A percentile compares a stretch with the other conserved stretches of the same genome.
phyloP scores from a whole-genome alignment of 2,888 invertebrate genomes.

The Latrodectus elegans region DNA sequence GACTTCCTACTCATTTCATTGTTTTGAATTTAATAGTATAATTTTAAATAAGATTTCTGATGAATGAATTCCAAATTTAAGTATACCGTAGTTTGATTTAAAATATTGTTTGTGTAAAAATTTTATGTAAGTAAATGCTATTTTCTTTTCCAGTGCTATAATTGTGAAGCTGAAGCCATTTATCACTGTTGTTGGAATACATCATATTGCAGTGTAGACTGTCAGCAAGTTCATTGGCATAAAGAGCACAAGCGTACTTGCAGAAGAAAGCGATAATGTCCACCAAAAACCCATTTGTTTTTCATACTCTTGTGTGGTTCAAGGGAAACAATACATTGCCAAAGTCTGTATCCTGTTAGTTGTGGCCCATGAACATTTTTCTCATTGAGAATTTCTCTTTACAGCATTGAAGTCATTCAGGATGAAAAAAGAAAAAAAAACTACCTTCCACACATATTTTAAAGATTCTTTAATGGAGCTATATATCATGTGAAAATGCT shows the following conservation, averaged over 20 bases:
- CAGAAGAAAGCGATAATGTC: constrained; percentile 78
- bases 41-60: no score
- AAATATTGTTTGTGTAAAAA: no score
- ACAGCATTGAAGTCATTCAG: no score
- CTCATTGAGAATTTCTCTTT: no score
- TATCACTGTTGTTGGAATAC: constrained; percentile 94
- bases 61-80: no score
- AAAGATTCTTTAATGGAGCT: not conserved
- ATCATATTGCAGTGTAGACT: constrained; percentile 87
- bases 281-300: constrained; percentile 21
- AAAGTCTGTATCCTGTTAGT: constrained; percentile 8
- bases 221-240: constrained; percentile 88
- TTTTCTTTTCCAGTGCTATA: constrained; percentile 81
- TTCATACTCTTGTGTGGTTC: constrained; percentile 34
- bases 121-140: no score
- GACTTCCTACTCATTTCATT: no score
- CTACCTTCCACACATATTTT: no score
- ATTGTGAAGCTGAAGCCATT: constrained; percentile 88
- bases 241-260: constrained; percentile 86
- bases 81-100: no score
- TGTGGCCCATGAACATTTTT: constrained; percentile 17
- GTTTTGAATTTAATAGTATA: no score
- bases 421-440: no score
- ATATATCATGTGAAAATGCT: not conserved
- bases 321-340: constrained; percentile 31